Base-by-base conservation (phyloP, 2,113 vertebrate species). In the Chitala chitala region DNA sequence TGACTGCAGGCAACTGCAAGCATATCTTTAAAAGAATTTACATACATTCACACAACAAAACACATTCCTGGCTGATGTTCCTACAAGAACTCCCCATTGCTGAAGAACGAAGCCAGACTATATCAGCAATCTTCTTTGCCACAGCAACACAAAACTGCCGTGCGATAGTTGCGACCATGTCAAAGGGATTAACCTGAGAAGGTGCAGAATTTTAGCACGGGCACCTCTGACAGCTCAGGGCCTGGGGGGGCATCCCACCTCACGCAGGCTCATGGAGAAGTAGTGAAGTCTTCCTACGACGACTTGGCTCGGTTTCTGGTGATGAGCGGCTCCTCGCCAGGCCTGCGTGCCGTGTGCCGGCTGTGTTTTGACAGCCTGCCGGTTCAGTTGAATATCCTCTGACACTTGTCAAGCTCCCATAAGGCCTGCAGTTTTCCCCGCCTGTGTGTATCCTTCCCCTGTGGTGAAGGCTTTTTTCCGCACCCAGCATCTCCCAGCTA, bases 331-430 rank as follows among this genome's bases (percentile, higher is more conserved):
- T 33, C 69, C 6, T 72, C 51, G 26, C 33, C 36, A 2, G 12
- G n/a, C 1, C 53, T 13, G 36, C 36, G n/a, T 24, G 20, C 20
- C 20, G 12, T 7, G 20, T 5, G 24, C 31, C 42, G 3, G 4
- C 70, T 26, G 53, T 56, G 51, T 29, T 72, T 40, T 72, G 70
- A 56, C 70, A 58, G 26, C 51, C 36, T 40, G 5, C 51, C 50
- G 51, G 17, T 24, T 8, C 13, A 3, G 29, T 42, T 55, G 46
- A 48, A 48, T 5, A 5, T 13, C 46, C 46, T 7, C 29, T 55
- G 69, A 51, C 33, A 51, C 33, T 51, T 38, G 31, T 55, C 51
- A 54, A 33, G n/a, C n/a, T n/a, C n/a, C n/a, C n/a, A n/a, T n/a
- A n/a, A n/a, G n/a, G n/a, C n/a, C n/a, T 61, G 58, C 40, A 50